Evolutionary conservation across 2,113 vertebrate species (phyloP).

Genomic region (Syrrhaptes paradoxus): DNA sequence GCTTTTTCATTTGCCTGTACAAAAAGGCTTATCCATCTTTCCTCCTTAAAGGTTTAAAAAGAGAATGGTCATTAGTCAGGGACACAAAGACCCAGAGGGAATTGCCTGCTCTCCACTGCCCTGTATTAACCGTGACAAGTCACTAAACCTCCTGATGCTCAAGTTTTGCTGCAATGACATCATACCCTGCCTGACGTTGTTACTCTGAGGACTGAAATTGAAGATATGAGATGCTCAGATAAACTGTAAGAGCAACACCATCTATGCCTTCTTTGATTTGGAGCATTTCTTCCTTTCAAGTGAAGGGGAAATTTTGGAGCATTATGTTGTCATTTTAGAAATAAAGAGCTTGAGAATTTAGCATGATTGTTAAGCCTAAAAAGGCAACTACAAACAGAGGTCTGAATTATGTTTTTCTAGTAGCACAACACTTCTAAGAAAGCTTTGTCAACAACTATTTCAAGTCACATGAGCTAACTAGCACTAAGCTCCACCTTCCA

Average conservation of each 20-base stretch:
- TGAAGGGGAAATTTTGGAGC: background rate
- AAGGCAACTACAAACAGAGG: background rate
- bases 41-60: background rate
- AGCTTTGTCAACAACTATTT: background rate
- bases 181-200: accelerated
- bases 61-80: background rate
- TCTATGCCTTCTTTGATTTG: background rate
- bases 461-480: background rate
- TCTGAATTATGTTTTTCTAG: background rate
- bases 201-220: background rate
- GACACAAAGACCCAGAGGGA: background rate
- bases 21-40: background rate
- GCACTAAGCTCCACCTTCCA: background rate
- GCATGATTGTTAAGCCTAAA: background rate
- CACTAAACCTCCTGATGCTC: background rate
- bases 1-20: background rate
- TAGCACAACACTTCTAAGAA: background rate
- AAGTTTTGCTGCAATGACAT: background rate
- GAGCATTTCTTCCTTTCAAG: background rate
- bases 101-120: background rate
- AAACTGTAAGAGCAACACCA: background rate
- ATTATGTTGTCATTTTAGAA: background rate
- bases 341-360: background rate
- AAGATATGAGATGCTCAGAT: background rate
- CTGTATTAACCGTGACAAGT: background rate